Evolutionary conservation across 2,888 invertebrate genomes (phyloP).

Genomic region (Polietes domitor): DNA sequence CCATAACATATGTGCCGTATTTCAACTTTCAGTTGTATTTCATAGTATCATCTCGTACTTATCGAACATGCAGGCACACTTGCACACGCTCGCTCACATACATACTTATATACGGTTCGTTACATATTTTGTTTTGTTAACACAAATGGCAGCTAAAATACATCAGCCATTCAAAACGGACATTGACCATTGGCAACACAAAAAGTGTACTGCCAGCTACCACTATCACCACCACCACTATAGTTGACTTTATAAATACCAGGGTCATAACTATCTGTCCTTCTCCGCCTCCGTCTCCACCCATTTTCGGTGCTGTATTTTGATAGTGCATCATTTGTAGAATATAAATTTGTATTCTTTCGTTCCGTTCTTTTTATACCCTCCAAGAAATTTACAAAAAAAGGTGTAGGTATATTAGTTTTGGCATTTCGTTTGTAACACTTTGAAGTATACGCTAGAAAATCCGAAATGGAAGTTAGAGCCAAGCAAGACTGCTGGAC

Average conservation of each 20-base stretch:
- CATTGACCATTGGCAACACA: slow-evolving; percentile 59
- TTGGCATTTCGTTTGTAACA: background rate
- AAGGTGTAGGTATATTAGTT: background rate
- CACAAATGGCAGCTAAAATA: slow-evolving; percentile 53
- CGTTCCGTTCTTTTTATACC: slow-evolving; percentile 26
- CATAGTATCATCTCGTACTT: slow-evolving; percentile 15
- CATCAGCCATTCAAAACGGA: slow-evolving; percentile 59
- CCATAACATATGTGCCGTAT: no score
- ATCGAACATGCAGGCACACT: background rate
- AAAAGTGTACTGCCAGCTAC: slow-evolving; percentile 15
- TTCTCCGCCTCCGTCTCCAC: background rate
- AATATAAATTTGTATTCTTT: slow-evolving; percentile 59
- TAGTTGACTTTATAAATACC: slow-evolving; percentile 32
- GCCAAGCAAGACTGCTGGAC: no score
- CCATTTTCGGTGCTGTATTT: slow-evolving; percentile 38
- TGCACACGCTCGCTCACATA: background rate
- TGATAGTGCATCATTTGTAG: slow-evolving; percentile 62
- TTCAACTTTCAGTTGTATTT: slow-evolving; percentile 29
- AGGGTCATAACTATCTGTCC: slow-evolving; percentile 28
- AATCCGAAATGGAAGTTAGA: no score
- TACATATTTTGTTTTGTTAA: slow-evolving; percentile 50
- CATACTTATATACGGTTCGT: slow-evolving; percentile 42
- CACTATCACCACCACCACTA: background rate
- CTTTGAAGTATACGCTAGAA: background rate
- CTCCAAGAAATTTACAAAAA: background rate